phyloP scores from a whole-genome alignment of 2,113 vertebrate genomes.

The Zosterops borbonicus region DNA sequence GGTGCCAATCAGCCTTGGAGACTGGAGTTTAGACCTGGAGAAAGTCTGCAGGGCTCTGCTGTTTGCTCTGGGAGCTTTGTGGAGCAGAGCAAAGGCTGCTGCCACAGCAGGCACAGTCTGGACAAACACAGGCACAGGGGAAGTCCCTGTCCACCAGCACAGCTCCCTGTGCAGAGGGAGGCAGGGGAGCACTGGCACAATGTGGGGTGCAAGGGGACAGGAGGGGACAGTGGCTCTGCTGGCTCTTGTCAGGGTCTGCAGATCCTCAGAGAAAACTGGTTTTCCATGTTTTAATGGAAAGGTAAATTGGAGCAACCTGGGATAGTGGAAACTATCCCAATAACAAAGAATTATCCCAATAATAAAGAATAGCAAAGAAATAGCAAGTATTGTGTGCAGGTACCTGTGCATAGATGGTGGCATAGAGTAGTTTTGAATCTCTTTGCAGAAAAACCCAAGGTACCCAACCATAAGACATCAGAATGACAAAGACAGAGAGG shows the following conservation, averaged over 20 bases:
- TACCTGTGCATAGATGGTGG: not conserved
- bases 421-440: accelerated
- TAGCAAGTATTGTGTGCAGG: not conserved
- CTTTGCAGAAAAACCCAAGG: not conserved
- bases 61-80: not conserved
- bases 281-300: not conserved
- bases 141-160: too few relatives aligned
- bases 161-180: not conserved
- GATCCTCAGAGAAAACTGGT: not conserved
- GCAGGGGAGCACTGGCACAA: accelerated
- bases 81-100: not conserved
- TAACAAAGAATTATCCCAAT: too few relatives aligned
- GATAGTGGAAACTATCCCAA: too few relatives aligned
- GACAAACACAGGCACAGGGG: not conserved
- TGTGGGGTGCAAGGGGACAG: not conserved
- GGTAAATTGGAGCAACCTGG: too few relatives aligned
- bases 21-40: not conserved
- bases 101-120: not conserved
- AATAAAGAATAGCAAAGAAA: not conserved
- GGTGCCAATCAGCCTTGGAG: not conserved
- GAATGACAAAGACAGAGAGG: not conserved
- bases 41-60: not conserved
- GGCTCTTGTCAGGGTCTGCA: not conserved
- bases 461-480: not conserved
- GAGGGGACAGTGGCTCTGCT: not conserved